These are phyloP conservation scores for Butorides virescens DNA, from an alignment of 2,113 vertebrate genomes.

Conservation along the genomic window DNA sequence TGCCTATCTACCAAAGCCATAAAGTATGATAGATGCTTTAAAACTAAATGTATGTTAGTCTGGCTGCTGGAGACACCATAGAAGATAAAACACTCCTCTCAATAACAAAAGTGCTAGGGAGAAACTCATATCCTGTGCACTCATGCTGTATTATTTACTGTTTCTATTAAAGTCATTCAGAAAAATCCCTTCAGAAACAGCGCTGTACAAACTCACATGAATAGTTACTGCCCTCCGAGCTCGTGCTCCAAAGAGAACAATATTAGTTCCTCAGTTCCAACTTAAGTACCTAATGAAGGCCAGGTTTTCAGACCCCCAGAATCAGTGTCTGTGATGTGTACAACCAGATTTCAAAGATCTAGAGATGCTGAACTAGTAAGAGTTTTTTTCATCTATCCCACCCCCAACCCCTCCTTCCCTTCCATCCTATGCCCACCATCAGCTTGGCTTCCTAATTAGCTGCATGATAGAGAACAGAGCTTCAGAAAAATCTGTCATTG, in stretches of 20 bases:
- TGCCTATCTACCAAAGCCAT: background rate
- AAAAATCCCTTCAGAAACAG: background rate
- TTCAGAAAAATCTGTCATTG: background rate
- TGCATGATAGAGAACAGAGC: background rate
- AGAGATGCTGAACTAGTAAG: background rate
- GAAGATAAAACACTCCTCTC: slow-evolving; percentile 24
- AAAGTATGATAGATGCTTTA: background rate
- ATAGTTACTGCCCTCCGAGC: background rate
- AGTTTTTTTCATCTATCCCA: background rate
- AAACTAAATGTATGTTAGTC: background rate
- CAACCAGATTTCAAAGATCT: background rate
- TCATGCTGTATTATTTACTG: background rate
- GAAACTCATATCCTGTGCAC: slow-evolving; percentile 11
- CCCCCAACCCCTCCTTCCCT: background rate
- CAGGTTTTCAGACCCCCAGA: background rate
- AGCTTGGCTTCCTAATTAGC: background rate
- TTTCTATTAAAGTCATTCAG: slow-evolving; percentile 24
- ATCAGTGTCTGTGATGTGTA: background rate
- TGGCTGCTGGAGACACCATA: background rate
- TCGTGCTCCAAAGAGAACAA: background rate
- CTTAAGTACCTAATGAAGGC: background rate
- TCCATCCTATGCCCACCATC: background rate
- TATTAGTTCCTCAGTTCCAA: background rate
- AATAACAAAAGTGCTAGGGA: background rate
- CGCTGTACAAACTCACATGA: background rate